These are phyloP conservation scores for Hydrolagus affinis DNA, from an alignment of 2,113 vertebrate species.

Conservation along the genomic window DNA sequence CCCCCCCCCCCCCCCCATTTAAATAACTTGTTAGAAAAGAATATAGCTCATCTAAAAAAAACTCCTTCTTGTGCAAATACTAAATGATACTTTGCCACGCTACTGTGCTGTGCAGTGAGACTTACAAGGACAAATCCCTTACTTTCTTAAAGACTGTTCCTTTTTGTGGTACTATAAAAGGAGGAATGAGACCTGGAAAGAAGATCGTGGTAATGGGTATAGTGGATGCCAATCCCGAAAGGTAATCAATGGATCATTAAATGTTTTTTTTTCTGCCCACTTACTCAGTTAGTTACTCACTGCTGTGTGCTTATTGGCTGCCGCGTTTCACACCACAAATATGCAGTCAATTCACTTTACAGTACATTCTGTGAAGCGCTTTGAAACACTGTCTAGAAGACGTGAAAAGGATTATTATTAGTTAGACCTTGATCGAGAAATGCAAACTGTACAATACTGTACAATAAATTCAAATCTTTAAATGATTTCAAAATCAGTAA, in stretches of 20 bases:
- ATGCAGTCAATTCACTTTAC: no score
- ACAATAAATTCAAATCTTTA: no score
- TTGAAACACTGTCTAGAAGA: no score
- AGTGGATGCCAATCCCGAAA: slow-evolving; percentile 83
- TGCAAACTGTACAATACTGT: no score
- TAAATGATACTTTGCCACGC: background rate
- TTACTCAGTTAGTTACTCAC: background rate
- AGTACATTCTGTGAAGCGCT: no score
- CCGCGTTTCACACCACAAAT: background rate
- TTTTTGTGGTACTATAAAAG: slow-evolving; percentile 89
- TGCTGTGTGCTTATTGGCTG: no score
- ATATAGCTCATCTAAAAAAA: background rate
- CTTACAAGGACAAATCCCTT: slow-evolving; percentile 18
- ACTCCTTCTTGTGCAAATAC: background rate
- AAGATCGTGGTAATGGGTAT: slow-evolving; percentile 98
- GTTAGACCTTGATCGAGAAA: slow-evolving; percentile 1
- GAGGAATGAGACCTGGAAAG: slow-evolving; percentile 94
- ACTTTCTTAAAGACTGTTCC: slow-evolving; percentile 75
- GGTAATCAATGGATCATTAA: slow-evolving; percentile 55
- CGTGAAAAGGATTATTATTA: background rate
- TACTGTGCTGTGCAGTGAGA: no score
- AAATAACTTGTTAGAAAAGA: background rate
- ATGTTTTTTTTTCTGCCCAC: background rate
- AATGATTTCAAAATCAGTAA: no score
- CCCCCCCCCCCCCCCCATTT: background rate